Base-by-base conservation (phyloP, 2,797 vertebrate species). In the Intellagama lesueurii region DNA sequence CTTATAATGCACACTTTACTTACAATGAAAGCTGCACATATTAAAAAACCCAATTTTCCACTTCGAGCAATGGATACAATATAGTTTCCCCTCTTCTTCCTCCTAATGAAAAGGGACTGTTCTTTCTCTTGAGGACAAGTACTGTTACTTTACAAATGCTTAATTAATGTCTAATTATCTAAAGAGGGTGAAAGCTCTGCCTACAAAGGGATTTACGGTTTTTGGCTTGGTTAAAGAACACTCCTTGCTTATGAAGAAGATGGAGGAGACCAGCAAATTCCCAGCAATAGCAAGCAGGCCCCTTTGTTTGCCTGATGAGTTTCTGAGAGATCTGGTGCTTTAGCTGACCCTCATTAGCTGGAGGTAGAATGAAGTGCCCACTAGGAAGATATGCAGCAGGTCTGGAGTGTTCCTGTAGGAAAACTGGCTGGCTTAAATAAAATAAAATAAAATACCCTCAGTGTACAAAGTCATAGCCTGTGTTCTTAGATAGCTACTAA, bases 141-240 rank as follows among this genome's bases (percentile, higher is more conserved):
- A 89, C 88, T 87, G 83, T 92, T 92, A 88, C 82, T 94, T 84
- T 91, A 11, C 4, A 81, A 94, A 4, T 85, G 87, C 91, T 89
- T 92, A 94, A 95, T 95, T 95, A 94, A 90, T 87, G 79, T 88
- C 88, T 95, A 95, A 95, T 96, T 95, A 91, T 84, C 89, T 52
- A 0, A 8, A 77, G 76, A 81, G 52, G 81, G 94, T 92, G 87
- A 94, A 93, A 92, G 91, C 66, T 86, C 47, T 91, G 52, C 68
- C 91, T 89, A 90, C 70, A 83, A 94, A 95, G 88, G 79, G 85
- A 87, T 83, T 26, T 88, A 77, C 77, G 85, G 87, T 7, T 82
- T 93, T 92, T 92, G 56, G 81, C 94, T 77, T 52, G 40, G 56
- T 24, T 84, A 60, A 86, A 91, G 49, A 89, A 89, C 14, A 24